Evolutionary conservation across 1,140 invertebrate genomes (phyloP).

Genomic region (Lanistes nyassanus): DNA sequence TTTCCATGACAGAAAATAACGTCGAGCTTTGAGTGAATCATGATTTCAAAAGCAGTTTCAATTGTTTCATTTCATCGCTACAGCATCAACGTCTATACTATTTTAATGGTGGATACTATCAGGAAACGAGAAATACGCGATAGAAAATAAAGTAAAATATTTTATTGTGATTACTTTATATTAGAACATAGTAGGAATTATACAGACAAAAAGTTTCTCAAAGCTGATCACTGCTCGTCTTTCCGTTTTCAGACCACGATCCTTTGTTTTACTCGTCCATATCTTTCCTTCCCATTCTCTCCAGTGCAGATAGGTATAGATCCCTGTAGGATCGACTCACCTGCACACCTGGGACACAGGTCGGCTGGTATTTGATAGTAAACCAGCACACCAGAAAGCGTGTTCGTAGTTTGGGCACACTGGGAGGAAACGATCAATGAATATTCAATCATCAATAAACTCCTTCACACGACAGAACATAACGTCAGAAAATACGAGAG

Average conservation of each 20-base stretch:
- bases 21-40: no score
- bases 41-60: no score
- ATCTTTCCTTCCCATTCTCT: neutral
- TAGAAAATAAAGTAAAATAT: neutral
- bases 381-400: no score
- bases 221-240: neutral
- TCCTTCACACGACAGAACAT: neutral
- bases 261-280: neutral
- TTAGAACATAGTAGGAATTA: neutral
- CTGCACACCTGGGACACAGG: slow-evolving; percentile 4
- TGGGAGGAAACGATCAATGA: no score
- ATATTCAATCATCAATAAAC: neutral
- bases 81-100: no score
- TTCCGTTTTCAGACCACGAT: neutral
- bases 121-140: no score
- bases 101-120: no score
- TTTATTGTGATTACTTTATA: neutral
- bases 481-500: neutral
- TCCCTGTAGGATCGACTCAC: slow-evolving; percentile 3
- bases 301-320: neutral
- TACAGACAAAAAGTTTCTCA: neutral
- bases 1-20: no score
- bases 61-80: no score
- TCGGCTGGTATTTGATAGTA: no score
- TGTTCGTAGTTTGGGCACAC: no score